Percentiles rank a stretch among this genome's conserved stretches.
Evolutionary conservation across 2,888 invertebrate genomes (phyloP).

Genomic region (Nomada hirtipes): DNA sequence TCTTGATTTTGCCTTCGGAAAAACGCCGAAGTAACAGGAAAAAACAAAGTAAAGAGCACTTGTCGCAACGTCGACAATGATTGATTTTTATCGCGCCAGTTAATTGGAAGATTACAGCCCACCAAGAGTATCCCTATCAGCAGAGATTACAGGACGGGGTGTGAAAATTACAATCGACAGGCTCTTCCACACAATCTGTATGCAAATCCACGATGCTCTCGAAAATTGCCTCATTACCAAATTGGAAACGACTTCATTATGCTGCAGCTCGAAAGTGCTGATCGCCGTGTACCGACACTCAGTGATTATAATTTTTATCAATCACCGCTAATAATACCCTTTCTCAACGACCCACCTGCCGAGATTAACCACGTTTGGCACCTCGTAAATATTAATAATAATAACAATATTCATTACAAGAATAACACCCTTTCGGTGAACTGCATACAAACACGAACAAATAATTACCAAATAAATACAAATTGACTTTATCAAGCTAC

Average conservation of each 20-base stretch:
- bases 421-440: no score
- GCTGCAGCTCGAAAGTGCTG: neutral
- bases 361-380: conserved; percentile 60
- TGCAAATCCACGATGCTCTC: conserved; percentile 51
- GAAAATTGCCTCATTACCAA: conserved; percentile 63
- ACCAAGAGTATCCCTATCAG: neutral
- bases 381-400: neutral
- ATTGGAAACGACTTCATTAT: conserved; percentile 46
- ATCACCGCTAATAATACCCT: conserved; percentile 67
- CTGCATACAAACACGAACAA: no score
- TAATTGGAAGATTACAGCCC: conserved; percentile 53
- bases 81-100: conserved; percentile 32
- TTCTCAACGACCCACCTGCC: conserved; percentile 56
- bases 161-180: neutral
- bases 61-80: conserved; percentile 19
- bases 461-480: no score
- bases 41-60: neutral
- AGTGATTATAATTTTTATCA: conserved; percentile 45
- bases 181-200: conserved; percentile 52
- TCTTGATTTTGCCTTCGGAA: neutral
- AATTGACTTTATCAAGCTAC: no score
- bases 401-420: no score
- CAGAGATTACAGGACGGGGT: conserved; percentile 9
- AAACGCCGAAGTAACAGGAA: no score
- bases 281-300: conserved; percentile 5